A percentile compares a stretch with the other conserved stretches of the same genome.
phyloP scores from a whole-genome alignment of 30 jellyfish, hydroid and myxozoan species.

The Clytia hemisphaerica region DNA sequence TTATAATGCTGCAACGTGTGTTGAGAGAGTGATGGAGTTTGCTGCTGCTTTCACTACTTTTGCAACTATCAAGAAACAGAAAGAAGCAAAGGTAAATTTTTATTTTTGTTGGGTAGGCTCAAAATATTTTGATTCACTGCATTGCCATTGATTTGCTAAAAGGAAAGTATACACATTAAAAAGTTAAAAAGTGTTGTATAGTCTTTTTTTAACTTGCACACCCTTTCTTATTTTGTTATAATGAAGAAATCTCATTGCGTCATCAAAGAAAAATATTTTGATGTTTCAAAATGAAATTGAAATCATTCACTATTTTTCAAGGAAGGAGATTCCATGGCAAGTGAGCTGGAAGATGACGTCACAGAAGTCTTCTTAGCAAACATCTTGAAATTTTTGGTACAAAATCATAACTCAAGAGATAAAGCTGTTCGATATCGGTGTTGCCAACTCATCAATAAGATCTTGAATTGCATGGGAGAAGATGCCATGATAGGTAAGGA shows the following conservation, averaged over 20 bases:
- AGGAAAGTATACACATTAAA: neutral
- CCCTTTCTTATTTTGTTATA: too few relatives aligned
- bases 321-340: neutral
- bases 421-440: constrained; percentile 81
- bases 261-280: too few relatives aligned
- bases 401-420: constrained; percentile 62
- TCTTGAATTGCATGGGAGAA: constrained; percentile 54
- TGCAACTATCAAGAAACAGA: neutral
- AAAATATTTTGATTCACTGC: too few relatives aligned
- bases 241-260: too few relatives aligned
- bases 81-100: constrained; percentile 18
- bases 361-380: constrained; percentile 50
- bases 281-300: constrained; percentile 6
- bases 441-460: constrained; percentile 75
- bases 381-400: constrained; percentile 58
- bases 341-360: neutral
- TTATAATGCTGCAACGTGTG: constrained; percentile 68
- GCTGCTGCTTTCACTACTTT: constrained; percentile 54
- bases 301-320: neutral
- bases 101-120: too few relatives aligned
- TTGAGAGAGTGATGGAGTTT: constrained; percentile 75
- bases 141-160: too few relatives aligned
- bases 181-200: neutral
- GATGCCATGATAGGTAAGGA: constrained; percentile 61
- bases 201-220: neutral